Evolutionary conservation across 2,113 vertebrate species (phyloP), one percentile per base, ranked within the genome.

Genomic region (Pontoporia blainvillei): DNA sequence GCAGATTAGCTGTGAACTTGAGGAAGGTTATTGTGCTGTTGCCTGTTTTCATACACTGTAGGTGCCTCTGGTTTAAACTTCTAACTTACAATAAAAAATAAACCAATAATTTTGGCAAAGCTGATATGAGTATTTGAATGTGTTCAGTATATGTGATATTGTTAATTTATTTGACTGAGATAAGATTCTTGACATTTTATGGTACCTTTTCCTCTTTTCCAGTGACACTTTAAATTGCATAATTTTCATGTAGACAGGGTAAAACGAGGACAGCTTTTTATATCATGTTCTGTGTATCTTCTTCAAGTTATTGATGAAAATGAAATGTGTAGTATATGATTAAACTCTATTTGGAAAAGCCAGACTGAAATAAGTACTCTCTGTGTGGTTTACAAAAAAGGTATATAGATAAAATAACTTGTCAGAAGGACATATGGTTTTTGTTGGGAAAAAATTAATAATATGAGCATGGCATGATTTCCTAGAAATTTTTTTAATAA

Each of bases 271-370:
- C 25, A 69, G 17, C 46, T 61, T 83, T 86, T 18, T 64, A 27
- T 36, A 88, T 91, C 36, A 21, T 57, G 57, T 89, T 94, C 52
- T 92, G 61, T 92, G 21, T 97, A 18, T 66, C 41, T 81, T 79
- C 52, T 93, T 87, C 83, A 71, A 71, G n/a, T 95, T 96, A 88
- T 85, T 90, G 90, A 72, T 95, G 39, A 93, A 93, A 61, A 72
- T 95, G 39, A 93, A 93, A 61, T 86, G 23, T 73, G 2, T 71
- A 90, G 44, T 79, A 14, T 94, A 41, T 84, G 64, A 86, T 97
- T 97, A 78, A 69, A 79, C 66, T 91, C 21, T 95, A 11, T 82
- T 91, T 81, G 44, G 31, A 82, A 59, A 90, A 75, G 21, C 34
- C 78, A 91, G 62, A 87, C 46, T 82, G 67, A 93, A 94, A 88